Evolutionary conservation across 2,113 vertebrate genomes (phyloP).

Genomic region (Alligator sinensis): DNA sequence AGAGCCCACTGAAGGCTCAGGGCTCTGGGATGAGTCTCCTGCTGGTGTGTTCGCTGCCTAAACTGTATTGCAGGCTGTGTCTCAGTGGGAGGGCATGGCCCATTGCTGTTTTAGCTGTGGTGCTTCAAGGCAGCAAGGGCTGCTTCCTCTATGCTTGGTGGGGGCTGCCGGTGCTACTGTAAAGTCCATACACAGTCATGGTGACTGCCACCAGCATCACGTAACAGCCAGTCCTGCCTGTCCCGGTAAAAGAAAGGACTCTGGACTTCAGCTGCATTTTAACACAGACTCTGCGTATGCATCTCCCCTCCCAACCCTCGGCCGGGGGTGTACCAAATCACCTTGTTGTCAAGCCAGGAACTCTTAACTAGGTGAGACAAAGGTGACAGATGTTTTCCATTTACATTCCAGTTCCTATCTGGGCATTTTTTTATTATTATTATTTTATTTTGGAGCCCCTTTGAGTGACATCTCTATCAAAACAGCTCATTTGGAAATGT

Average conservation of each 20-base stretch:
- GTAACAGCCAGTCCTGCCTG: not conserved
- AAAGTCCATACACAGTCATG: not conserved
- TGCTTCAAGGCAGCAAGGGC: not conserved
- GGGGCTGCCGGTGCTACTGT: not conserved
- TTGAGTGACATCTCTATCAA: conserved; percentile 77
- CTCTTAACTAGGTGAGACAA: conserved; percentile 40
- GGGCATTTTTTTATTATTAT: not conserved
- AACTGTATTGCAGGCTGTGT: not conserved
- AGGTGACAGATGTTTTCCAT: conserved; percentile 28
- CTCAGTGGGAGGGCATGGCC: not conserved
- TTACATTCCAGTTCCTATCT: conserved; percentile 46
- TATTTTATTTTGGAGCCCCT: conserved; percentile 7
- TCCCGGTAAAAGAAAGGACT: not conserved
- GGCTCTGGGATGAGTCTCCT: not conserved
- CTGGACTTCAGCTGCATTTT: not conserved
- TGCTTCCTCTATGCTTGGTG: not conserved
- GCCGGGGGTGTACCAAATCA: fast-evolving
- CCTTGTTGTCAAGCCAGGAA: conserved; percentile 18
- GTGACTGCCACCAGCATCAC: not conserved
- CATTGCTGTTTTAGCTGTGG: not conserved
- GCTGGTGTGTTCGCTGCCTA: not conserved
- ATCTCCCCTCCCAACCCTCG: not conserved
- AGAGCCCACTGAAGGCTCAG: not conserved
- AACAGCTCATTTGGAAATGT: conserved; percentile 76
- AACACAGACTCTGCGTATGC: fast-evolving